Evolutionary conservation across 2,797 vertebrate genomes (phyloP).

Genomic region (Betta splendens): DNA sequence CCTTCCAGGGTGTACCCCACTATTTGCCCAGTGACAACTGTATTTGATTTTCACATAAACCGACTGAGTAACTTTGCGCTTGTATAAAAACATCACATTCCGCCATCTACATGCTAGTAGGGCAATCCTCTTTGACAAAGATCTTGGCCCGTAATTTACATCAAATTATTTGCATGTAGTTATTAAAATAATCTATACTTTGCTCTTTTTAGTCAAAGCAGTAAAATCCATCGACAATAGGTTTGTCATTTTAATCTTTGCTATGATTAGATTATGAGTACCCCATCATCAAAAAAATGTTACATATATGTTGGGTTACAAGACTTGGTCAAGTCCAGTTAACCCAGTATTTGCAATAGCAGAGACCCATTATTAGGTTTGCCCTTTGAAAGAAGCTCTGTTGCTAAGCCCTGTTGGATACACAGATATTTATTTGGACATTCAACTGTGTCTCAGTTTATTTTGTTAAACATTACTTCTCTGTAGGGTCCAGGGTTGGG

Average conservation of each 20-base stretch:
- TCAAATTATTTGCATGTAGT: neutral
- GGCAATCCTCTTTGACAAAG: neutral
- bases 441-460: slow-evolving; percentile 41
- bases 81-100: neutral
- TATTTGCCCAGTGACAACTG: too few species aligned
- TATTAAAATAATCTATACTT: neutral
- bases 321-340: slow-evolving; percentile 7
- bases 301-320: slow-evolving; percentile 1
- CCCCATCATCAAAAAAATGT: slow-evolving; percentile 40
- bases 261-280: slow-evolving; percentile 44
- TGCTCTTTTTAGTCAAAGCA: slow-evolving; percentile 9
- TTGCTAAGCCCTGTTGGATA: slow-evolving; percentile 51
- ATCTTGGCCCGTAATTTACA: neutral
- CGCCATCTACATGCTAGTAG: neutral
- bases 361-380: slow-evolving; percentile 18
- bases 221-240: slow-evolving; percentile 22
- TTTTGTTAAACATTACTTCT: slow-evolving; percentile 22
- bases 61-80: too few species aligned
- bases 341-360: slow-evolving; percentile 7
- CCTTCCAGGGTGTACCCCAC: too few species aligned
- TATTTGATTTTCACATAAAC: too few species aligned
- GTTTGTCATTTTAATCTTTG: slow-evolving; percentile 51
- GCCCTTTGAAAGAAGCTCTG: slow-evolving; percentile 30
- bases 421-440: slow-evolving; percentile 44
- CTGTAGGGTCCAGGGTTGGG: neutral